These are phyloP conservation scores for Phymorhynchus buccinoides DNA, from an alignment of 1,140 invertebrate genomes.

Conservation along the genomic window DNA sequence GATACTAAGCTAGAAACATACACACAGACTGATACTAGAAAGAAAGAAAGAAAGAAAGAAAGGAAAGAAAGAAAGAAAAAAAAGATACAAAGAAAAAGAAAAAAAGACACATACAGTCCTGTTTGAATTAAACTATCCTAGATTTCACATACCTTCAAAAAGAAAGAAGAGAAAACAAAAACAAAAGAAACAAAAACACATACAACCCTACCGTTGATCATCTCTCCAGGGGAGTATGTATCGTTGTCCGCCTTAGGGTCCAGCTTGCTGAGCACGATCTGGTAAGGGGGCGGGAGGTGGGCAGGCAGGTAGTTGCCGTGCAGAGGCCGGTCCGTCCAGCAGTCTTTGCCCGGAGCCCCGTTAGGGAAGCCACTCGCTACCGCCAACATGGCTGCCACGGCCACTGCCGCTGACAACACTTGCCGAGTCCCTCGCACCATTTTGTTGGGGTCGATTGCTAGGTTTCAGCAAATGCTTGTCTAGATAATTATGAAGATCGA, in stretches of 20 bases:
- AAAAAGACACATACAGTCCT: no score
- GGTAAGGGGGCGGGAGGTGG: background rate
- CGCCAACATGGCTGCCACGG: background rate
- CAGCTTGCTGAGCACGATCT: conserved; percentile 8
- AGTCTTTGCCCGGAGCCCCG: conserved; percentile 9
- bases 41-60: no score
- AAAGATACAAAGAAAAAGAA: no score
- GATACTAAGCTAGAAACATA: no score
- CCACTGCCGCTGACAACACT: background rate
- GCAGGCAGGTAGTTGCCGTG: conserved; percentile 26
- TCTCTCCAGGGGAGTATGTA: conserved; percentile 18
- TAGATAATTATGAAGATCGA: no score
- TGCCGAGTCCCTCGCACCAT: background rate
- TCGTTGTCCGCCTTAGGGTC: background rate
- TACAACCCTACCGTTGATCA: background rate
- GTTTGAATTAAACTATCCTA: no score
- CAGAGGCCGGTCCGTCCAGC: conserved; percentile 28
- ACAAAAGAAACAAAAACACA: no score
- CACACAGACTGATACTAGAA: no score
- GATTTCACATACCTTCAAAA: no score
- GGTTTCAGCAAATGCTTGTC: no score
- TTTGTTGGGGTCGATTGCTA: background rate
- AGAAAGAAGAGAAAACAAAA: no score
- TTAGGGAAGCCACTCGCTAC: background rate
- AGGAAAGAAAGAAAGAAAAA: no score